Evolutionary conservation across 2,113 vertebrate genomes (phyloP).

Genomic region (Platanista minor): DNA sequence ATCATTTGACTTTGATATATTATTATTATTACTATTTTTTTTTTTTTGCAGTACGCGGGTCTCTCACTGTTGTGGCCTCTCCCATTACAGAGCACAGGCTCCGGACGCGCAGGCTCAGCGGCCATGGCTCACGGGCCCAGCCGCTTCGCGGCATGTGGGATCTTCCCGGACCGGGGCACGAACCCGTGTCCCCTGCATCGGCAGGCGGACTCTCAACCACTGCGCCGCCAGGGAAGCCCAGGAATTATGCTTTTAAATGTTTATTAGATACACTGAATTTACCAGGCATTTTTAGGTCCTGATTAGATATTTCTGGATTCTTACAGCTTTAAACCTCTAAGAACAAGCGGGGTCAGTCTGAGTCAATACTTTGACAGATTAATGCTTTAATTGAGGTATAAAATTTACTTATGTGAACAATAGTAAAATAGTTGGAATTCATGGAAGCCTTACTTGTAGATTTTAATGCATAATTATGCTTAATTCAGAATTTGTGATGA

Average conservation of each 20-base stretch:
- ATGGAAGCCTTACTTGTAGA: background rate
- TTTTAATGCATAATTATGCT: background rate
- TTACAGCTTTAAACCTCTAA: background rate
- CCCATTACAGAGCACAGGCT: too few relatives aligned
- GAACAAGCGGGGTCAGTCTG: background rate
- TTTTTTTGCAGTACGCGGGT: rapidly evolving
- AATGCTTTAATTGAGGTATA: background rate
- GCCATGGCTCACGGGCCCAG: too few relatives aligned
- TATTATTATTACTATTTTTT: too few relatives aligned
- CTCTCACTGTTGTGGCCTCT: too few relatives aligned
- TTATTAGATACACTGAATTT: background rate
- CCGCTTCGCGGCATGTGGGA: too few relatives aligned
- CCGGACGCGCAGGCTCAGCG: too few relatives aligned
- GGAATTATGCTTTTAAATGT: background rate
- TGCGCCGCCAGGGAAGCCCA: background rate
- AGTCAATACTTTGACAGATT: background rate
- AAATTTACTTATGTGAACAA: constrained; percentile 15
- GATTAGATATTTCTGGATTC: constrained; percentile 27
- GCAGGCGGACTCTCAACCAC: too few relatives aligned
- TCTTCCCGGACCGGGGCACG: too few relatives aligned
- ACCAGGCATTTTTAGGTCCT: background rate
- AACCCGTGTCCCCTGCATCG: too few relatives aligned
- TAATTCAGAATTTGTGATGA: constrained; percentile 1
- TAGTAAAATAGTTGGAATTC: background rate
- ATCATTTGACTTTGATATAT: constrained; percentile 3